phyloP scores from a whole-genome alignment of 2,797 vertebrate genomes.

The Chaetodon trifasciatus region DNA sequence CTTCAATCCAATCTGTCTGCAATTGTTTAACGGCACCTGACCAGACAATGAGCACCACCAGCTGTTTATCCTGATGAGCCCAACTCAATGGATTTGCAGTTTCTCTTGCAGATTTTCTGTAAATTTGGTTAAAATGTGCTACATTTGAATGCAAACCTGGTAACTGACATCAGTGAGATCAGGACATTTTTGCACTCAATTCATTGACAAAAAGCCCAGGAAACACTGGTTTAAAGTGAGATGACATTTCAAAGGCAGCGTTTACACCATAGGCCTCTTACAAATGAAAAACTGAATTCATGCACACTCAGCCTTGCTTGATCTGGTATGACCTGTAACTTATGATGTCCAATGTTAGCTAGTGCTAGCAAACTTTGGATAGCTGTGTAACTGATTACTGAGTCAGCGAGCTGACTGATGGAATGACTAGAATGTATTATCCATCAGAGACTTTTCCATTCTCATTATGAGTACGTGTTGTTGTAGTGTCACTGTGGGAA shows the following conservation, averaged over 20 bases:
- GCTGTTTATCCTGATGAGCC: not conserved
- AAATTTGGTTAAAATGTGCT: too few relatives aligned
- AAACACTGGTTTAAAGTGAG: not conserved
- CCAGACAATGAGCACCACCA: not conserved
- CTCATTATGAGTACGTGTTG: not conserved
- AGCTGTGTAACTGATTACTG: not conserved
- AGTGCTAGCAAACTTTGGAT: not conserved
- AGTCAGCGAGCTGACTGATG: not conserved
- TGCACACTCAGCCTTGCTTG: not conserved
- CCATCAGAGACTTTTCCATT: not conserved
- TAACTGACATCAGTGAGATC: not conserved
- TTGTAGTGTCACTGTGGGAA: not conserved
- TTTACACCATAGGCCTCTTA: not conserved
- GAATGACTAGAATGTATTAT: not conserved
- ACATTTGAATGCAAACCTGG: not conserved
- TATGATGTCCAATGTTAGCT: too few relatives aligned
- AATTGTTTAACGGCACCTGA: not conserved
- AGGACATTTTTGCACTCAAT: not conserved
- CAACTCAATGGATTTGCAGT: not conserved
- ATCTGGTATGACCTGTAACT: not conserved
- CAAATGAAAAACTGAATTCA: not conserved
- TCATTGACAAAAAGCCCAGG: not conserved
- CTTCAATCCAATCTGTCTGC: too few relatives aligned
- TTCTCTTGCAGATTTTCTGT: not conserved
- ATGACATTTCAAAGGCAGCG: not conserved